Percentiles rank a stretch among this genome's conserved stretches.
Conservation (phyloP, 2,113 vertebrate species). For the Equus quagga region DNA sequence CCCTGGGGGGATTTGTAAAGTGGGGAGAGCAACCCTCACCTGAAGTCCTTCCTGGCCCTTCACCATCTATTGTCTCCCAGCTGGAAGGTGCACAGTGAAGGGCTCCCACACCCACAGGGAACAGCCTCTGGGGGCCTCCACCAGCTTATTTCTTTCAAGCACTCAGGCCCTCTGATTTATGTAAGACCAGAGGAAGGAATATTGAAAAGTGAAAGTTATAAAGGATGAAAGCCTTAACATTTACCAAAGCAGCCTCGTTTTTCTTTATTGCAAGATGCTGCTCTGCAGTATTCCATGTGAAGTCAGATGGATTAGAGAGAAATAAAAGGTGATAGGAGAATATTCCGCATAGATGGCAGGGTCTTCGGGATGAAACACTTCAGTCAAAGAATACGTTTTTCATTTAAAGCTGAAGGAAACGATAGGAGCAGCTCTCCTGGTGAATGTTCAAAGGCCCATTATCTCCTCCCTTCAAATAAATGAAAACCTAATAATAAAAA, state of each 20-base stretch:
- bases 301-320: constrained; percentile 58
- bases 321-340: constrained; percentile 54
- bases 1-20: background rate
- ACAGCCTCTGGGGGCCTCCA: background rate
- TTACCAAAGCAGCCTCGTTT: constrained; percentile 51
- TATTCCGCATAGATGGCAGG: constrained; percentile 12
- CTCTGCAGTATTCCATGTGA: constrained; percentile 35
- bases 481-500: constrained; percentile 21
- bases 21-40: background rate
- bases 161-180: background rate
- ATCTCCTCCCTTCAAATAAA: constrained; percentile 24
- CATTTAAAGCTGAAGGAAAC: constrained; percentile 59
- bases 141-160: background rate
- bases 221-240: constrained; percentile 68
- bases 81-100: background rate
- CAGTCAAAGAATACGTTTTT: constrained; percentile 60
- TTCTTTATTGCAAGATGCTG: constrained; percentile 32
- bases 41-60: background rate
- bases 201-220: constrained; percentile 34
- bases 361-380: constrained; percentile 34
- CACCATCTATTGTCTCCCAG: background rate
- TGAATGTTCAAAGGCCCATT: constrained; percentile 37
- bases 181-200: background rate
- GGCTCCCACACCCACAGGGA: background rate
- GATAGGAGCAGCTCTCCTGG: background rate